phyloP scores from a whole-genome alignment of 2,113 vertebrate species.

The Zosterops japonicus region DNA sequence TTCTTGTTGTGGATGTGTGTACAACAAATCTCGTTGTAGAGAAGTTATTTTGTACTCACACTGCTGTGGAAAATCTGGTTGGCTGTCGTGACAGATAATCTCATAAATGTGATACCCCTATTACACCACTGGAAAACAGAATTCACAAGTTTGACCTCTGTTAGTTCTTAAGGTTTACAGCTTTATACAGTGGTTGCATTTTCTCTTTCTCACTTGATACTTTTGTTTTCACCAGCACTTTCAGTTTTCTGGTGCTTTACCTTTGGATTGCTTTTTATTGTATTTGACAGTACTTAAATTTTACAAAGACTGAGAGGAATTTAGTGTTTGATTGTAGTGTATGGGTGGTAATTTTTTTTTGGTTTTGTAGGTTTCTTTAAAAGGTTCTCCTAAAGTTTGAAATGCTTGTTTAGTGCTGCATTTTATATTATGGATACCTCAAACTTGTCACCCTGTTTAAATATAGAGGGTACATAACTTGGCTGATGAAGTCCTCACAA shows the following conservation, averaged over 20 bases:
- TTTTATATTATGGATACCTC: background rate
- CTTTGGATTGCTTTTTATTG: background rate
- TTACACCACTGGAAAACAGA: background rate
- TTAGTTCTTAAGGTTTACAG: background rate
- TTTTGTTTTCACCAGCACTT: background rate
- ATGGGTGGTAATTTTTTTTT: background rate
- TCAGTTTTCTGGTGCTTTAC: background rate
- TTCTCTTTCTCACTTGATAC: background rate
- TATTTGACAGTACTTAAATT: background rate
- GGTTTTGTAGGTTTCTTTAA: fast-evolving
- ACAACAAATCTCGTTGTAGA: background rate
- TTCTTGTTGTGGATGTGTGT: background rate
- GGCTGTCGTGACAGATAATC: background rate
- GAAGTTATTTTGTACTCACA: background rate
- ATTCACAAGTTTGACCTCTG: background rate
- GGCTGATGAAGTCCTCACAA: background rate
- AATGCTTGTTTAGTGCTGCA: background rate
- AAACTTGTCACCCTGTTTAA: background rate
- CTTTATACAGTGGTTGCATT: background rate
- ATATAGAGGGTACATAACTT: background rate
- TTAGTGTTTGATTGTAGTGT: background rate
- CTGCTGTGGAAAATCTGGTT: background rate
- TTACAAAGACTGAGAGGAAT: background rate
- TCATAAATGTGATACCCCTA: background rate
- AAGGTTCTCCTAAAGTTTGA: background rate